Percentiles rank a stretch among this genome's conserved stretches.
phyloP scores from a whole-genome alignment of 2,888 invertebrate species.

The Priocnemis perturbator region DNA sequence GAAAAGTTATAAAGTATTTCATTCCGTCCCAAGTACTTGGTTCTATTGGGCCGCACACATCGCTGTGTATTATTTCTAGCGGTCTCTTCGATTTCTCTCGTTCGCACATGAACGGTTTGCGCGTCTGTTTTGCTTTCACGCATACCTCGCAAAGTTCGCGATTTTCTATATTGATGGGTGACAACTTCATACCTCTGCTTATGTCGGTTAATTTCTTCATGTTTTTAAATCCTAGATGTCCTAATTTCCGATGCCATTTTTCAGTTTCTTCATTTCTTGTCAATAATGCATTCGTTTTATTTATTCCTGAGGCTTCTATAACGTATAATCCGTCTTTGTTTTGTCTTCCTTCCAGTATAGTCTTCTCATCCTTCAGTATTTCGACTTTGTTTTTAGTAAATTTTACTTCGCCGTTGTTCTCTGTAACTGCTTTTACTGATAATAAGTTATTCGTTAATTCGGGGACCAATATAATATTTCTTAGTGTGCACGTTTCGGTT shows the following conservation, averaged over 20 bases:
- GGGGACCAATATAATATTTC: constrained; percentile 11
- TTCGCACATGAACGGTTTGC: neutral
- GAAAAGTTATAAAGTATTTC: constrained; percentile 35
- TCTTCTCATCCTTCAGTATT: constrained; percentile 8
- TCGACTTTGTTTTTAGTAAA: constrained; percentile 13
- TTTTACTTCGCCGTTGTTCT: constrained; percentile 12
- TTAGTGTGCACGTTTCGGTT: constrained; percentile 11
- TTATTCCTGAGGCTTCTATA: neutral
- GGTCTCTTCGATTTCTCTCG: constrained; percentile 19
- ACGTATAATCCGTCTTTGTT: constrained; percentile 2
- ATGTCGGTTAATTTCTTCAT: neutral
- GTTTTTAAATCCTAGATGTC: constrained; percentile 11
- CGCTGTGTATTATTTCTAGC: constrained; percentile 53
- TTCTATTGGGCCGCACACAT: constrained; percentile 52
- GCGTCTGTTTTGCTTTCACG: constrained; percentile 9
- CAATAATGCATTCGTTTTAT: neutral
- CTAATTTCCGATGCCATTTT: constrained; percentile 19
- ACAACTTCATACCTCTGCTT: neutral
- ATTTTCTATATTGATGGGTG: neutral
- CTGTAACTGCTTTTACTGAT: constrained; percentile 14
- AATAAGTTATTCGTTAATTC: constrained; percentile 16
- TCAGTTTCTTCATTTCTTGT: neutral
- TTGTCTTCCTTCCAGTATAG: constrained; percentile 10
- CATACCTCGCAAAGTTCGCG: neutral
- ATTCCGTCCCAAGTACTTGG: constrained; percentile 51